Percentiles rank a stretch among this genome's conserved stretches.
Conservation (phyloP, 2,113 vertebrate species). For the Bos taurus region ARS-UCD2.0 NC_037330.1:115770001-115770500, state of each 20-base stretch:
- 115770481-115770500: background rate
- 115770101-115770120: background rate
- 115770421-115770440: rapidly evolving
- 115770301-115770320: rapidly evolving
- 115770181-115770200: background rate
- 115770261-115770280: too few relatives aligned
- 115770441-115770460: background rate
- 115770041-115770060: background rate
- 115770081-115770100: background rate
- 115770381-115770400: background rate
- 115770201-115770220: rapidly evolving
- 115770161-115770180: background rate
- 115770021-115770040: rapidly evolving
- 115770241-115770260: background rate
- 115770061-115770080: rapidly evolving
- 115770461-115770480: background rate
- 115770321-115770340: rapidly evolving
- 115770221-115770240: background rate
- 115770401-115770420: background rate
- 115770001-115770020: background rate
- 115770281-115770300: background rate
- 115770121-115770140: background rate
- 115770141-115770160: rapidly evolving
- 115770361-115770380: rapidly evolving
- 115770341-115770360: background rate